A percentile compares a stretch with the other conserved stretches of the same genome.
phyloP scores from a whole-genome alignment of 2,113 vertebrate genomes.

The Silurus asotus region DNA sequence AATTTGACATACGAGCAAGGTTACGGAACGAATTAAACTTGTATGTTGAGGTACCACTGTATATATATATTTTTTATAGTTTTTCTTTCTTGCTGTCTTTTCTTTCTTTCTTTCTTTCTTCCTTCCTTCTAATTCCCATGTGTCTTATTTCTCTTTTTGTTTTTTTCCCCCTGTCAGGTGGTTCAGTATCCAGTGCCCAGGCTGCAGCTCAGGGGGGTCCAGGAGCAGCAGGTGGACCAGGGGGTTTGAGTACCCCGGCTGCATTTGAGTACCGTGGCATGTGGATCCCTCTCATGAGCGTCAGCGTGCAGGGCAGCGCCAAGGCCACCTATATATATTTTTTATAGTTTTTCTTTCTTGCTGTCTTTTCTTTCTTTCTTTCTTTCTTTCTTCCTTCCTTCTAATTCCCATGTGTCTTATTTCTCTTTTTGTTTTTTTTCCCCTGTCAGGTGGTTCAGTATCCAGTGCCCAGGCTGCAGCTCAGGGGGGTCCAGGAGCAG shows the following conservation, averaged over 20 bases:
- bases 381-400: neutral
- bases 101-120: neutral
- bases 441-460: conserved; percentile 66
- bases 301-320: conserved; percentile 93
- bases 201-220: conserved; percentile 76
- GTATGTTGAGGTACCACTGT: too few relatives aligned
- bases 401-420: neutral
- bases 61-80: too few relatives aligned
- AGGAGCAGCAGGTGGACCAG: conserved; percentile 78
- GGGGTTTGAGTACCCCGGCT: conserved; percentile 84
- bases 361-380: too few relatives aligned
- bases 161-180: conserved; percentile 57
- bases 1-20: too few relatives aligned
- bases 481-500: conserved; percentile 78
- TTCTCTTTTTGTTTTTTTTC: neutral
- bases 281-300: conserved; percentile 94
- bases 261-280: conserved; percentile 97
- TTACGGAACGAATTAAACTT: too few relatives aligned
- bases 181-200: conserved; percentile 72
- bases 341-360: too few relatives aligned
- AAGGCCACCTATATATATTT: conserved; percentile 99
- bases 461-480: conserved; percentile 73
- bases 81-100: too few relatives aligned
- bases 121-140: neutral
- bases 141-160: neutral